Evolutionary conservation across 2,113 vertebrate species (phyloP).

Genomic region (Takifugu bimaculatus): DNA sequence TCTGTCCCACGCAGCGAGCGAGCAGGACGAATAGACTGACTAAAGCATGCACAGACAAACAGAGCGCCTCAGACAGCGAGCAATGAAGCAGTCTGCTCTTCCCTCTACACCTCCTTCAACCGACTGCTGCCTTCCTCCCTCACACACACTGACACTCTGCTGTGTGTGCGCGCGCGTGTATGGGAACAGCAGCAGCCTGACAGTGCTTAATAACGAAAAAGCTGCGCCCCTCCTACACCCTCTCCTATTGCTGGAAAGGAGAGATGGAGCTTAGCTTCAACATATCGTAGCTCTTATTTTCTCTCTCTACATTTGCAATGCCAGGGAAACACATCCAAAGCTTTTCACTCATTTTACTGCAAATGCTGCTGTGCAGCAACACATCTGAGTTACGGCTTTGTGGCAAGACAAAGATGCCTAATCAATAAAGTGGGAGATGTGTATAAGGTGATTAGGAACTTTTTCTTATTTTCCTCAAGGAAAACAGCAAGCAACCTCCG

Average conservation of each 20-base stretch:
- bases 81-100: slow-evolving; percentile 19
- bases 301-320: slow-evolving; percentile 1
- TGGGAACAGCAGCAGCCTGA: slow-evolving; percentile 38
- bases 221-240: slow-evolving; percentile 56
- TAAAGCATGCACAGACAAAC: slow-evolving; percentile 16
- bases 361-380: neutral
- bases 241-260: slow-evolving; percentile 47
- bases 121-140: slow-evolving; percentile 30
- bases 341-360: neutral
- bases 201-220: slow-evolving; percentile 55
- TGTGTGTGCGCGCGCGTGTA: slow-evolving; percentile 32
- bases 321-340: slow-evolving; percentile 18
- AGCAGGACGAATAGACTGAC: slow-evolving; percentile 10
- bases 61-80: slow-evolving; percentile 38
- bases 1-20: slow-evolving; percentile 57
- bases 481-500: too few relatives aligned
- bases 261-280: slow-evolving; percentile 41
- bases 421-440: too few relatives aligned
- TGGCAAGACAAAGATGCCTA: too few relatives aligned
- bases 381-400: too few relatives aligned
- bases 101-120: slow-evolving; percentile 29
- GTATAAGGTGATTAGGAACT: too few relatives aligned
- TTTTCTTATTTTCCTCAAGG: too few relatives aligned
- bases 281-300: slow-evolving; percentile 19
- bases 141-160: slow-evolving; percentile 8